These are phyloP conservation scores for Huso huso DNA, from an alignment of 2,797 vertebrate genomes.

Conservation along the genomic window DNA sequence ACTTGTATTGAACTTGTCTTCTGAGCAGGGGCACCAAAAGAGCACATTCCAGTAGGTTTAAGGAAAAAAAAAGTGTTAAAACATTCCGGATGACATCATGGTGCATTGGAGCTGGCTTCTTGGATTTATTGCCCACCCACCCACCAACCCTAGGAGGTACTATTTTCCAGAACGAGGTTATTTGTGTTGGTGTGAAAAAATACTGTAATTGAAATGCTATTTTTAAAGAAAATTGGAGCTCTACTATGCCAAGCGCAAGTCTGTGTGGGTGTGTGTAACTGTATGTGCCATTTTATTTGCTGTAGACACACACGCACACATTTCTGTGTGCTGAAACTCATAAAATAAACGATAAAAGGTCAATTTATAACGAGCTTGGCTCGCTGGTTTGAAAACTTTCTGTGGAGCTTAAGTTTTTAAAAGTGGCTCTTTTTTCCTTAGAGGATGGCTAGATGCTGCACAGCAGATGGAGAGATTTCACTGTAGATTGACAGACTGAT, in stretches of 20 bases:
- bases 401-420: not conserved
- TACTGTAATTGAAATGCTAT: conserved; percentile 40
- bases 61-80: too few species aligned
- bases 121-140: too few species aligned
- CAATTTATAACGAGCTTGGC: conserved; percentile 10
- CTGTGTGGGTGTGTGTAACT: conserved; percentile 14
- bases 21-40: too few species aligned
- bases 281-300: not conserved
- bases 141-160: too few species aligned
- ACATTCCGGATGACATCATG: too few species aligned
- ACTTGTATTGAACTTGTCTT: too few species aligned
- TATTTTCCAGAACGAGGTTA: too few species aligned
- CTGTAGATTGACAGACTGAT: too few species aligned
- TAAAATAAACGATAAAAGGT: conserved; percentile 14
- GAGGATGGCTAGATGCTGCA: too few species aligned
- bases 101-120: too few species aligned
- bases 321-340: not conserved
- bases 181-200: conserved; percentile 13
- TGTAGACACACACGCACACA: not conserved
- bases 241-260: conserved; percentile 16
- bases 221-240: conserved; percentile 33
- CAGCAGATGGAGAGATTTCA: too few species aligned
- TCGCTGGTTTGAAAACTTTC: not conserved
- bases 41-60: too few species aligned
- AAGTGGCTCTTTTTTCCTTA: not conserved